Evolutionary conservation across 2,888 invertebrate species (phyloP), one percentile per base, ranked within the genome.

Genomic region (Oligia strigilis): DNA sequence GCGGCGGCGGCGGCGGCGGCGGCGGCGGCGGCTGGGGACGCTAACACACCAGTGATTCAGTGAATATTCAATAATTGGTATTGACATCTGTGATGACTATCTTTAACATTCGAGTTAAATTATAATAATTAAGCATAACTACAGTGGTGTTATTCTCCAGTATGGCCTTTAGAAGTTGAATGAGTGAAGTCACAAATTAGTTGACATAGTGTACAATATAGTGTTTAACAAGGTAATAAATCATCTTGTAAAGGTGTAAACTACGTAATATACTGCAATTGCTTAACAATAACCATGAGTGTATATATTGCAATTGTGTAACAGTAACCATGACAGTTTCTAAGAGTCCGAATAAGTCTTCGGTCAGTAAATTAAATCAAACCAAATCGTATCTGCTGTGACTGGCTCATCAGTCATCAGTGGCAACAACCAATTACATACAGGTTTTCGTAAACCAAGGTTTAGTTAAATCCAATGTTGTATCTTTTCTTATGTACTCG

Each of bases 31-130:
- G 76, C 4, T 76, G 62, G 62, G 76, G 76, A 29, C 76, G 76
- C 49, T 76, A 40, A 76, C 11, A 52, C 49, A 40, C 49, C 62
- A 62, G 77, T 77, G 64, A 43, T 36, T 70, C 19, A 79, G 79
- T 79, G 80, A 62, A 52, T 62, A 72, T 64, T 72, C 2, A 19
- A n/a, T 62, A 0, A 72, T 43, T 72, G n/a, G 60, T 49, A 62
- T 29, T 58, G 75, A 75, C 58, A 76, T 77, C 76, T 77, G 76
- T 76, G 76, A 76, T 72, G 62, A 62, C 43, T n/a, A 72, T 76
- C 62, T 40, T 46, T 40, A 62, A 77, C 60, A 76, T 62, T 76
- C n/a, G n/a, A 64, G 17, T 65, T 65, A 29, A 77, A 77, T 52
- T 65, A 77, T 55, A 78, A 49, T 36, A 23, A 58, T 62, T 62